A percentile compares a stretch with the other conserved stretches of the same genome.
Evolutionary conservation across 2,888 invertebrate genomes (phyloP).

Genomic region (Macaria notata): DNA sequence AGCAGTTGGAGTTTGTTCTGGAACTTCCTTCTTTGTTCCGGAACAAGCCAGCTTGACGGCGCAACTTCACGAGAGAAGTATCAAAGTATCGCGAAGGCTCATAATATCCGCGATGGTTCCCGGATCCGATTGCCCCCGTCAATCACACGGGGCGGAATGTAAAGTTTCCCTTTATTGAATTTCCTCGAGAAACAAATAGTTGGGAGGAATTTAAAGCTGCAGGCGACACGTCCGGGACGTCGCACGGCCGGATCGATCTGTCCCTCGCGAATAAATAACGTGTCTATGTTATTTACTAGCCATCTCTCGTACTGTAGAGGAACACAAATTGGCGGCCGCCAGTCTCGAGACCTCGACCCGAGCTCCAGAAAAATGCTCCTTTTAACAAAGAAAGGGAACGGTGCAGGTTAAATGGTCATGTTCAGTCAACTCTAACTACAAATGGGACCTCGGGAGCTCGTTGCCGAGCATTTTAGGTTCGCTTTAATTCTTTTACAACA

Average conservation of each 20-base stretch:
- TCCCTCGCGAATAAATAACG: slow-evolving; percentile 56
- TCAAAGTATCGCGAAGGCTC: slow-evolving; percentile 36
- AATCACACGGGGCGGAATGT: slow-evolving; percentile 24
- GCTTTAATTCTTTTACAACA: slow-evolving; percentile 24
- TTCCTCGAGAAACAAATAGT: slow-evolving; percentile 23
- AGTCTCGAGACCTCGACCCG: slow-evolving; percentile 35
- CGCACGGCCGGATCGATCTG: slow-evolving; percentile 50
- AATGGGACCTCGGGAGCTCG: slow-evolving; percentile 41
- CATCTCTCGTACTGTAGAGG: slow-evolving; percentile 57
- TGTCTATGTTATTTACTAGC: slow-evolving; percentile 60
- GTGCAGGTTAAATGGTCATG: slow-evolving; percentile 62
- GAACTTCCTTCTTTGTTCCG: slow-evolving; percentile 53
- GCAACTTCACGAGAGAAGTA: slow-evolving; percentile 41
- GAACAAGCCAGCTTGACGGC: slow-evolving; percentile 49
- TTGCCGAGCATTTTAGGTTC: slow-evolving; percentile 26
- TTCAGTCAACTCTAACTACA: slow-evolving; percentile 58
- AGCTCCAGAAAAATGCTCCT: slow-evolving; percentile 59
- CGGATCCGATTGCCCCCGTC: slow-evolving; percentile 18
- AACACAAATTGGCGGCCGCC: slow-evolving; percentile 59
- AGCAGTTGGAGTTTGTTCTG: slow-evolving; percentile 56
- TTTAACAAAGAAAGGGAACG: slow-evolving; percentile 55
- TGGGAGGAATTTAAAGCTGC: slow-evolving; percentile 22
- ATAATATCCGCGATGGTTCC: slow-evolving; percentile 25
- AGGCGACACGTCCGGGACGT: slow-evolving; percentile 28
- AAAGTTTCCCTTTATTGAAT: slow-evolving; percentile 28